These are phyloP conservation scores for Helicolenus hilgendorfi DNA, from an alignment of 2,797 vertebrate species.

Conservation along the genomic window DNA sequence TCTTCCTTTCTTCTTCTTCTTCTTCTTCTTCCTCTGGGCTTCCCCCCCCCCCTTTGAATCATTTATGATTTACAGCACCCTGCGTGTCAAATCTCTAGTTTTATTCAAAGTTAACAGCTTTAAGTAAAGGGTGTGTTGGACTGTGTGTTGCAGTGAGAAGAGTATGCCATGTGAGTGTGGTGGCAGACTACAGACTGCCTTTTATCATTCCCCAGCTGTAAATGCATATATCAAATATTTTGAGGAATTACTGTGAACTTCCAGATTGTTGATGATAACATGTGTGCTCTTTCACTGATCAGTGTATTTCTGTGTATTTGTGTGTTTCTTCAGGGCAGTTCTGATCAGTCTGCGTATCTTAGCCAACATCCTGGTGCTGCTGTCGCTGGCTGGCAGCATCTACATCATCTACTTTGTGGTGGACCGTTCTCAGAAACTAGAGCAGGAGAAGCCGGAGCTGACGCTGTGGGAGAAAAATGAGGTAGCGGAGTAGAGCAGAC, in stretches of 20 bases:
- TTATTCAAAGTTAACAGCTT: too few relatives aligned
- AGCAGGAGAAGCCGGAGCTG: constrained; percentile 94
- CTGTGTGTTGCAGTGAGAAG: neutral
- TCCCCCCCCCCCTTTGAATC: neutral
- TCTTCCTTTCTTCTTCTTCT: neutral
- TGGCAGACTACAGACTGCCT: neutral
- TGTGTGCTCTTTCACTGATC: neutral
- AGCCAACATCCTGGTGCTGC: constrained; percentile 96
- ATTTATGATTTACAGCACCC: constrained; percentile 52
- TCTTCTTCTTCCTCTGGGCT: neutral
- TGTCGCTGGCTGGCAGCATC: constrained; percentile 97
- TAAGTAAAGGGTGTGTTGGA: neutral
- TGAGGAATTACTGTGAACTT: neutral
- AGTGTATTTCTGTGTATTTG: neutral
- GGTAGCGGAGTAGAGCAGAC: constrained; percentile 81
- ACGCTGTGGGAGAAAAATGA: constrained; percentile 99
- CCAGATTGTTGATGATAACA: too few relatives aligned
- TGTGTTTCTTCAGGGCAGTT: constrained; percentile 90
- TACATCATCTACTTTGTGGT: constrained; percentile 99
- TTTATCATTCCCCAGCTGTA: neutral
- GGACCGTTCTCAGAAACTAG: constrained; percentile 96
- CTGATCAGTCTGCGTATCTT: constrained; percentile 95
- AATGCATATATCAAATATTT: neutral
- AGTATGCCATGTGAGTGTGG: neutral
- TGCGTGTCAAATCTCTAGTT: neutral